phyloP scores from a whole-genome alignment of 2,888 invertebrate species.

The Patella caerulea region DNA sequence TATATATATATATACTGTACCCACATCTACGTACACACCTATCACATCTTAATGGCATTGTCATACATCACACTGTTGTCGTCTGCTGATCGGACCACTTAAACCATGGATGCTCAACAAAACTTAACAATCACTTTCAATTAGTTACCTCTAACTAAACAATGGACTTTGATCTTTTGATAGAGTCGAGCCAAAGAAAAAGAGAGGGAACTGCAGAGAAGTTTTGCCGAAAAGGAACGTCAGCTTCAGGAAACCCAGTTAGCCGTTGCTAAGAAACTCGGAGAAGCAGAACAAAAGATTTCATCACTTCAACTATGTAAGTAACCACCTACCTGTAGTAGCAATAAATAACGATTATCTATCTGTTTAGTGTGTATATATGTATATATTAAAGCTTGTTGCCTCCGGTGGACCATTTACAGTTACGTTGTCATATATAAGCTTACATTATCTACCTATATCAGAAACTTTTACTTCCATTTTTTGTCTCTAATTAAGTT shows the following conservation, averaged over 20 bases:
- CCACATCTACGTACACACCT: background rate
- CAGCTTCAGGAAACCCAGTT: slow-evolving; percentile 70
- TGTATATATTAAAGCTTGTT: too few species aligned
- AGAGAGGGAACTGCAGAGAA: slow-evolving; percentile 66
- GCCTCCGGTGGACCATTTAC: too few species aligned
- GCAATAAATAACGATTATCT: background rate
- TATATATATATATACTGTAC: background rate
- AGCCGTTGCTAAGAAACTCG: slow-evolving; percentile 70
- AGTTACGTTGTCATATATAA: too few species aligned
- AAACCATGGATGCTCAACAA: background rate
- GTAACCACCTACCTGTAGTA: slow-evolving; percentile 13
- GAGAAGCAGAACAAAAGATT: slow-evolving; percentile 72
- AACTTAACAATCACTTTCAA: background rate
- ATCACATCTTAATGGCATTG: slow-evolving; percentile 2
- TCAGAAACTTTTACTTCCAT: too few species aligned
- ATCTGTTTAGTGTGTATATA: too few species aligned
- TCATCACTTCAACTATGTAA: slow-evolving; percentile 68
- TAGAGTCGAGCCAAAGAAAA: slow-evolving; percentile 70
- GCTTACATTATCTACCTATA: too few species aligned
- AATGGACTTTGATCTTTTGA: slow-evolving; percentile 17
- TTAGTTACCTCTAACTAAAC: background rate
- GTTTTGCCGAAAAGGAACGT: slow-evolving; percentile 71
- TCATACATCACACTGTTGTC: background rate
- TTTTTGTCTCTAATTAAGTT: too few species aligned
- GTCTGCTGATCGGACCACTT: background rate